phyloP scores from a whole-genome alignment of 2,888 invertebrate genomes.

The Andricus curvator region DNA sequence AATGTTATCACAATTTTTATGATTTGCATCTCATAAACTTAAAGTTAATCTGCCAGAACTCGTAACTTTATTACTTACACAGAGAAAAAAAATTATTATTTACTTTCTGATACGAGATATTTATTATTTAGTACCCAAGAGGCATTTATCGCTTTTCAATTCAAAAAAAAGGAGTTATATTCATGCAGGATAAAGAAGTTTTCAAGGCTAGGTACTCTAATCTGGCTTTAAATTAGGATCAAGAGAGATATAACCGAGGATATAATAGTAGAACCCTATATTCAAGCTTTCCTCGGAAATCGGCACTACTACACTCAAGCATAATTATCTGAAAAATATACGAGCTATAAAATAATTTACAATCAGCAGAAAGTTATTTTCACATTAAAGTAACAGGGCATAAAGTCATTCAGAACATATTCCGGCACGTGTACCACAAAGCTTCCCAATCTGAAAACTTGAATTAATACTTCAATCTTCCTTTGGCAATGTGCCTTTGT shows the following conservation, averaged over 20 bases:
- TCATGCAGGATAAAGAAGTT: background rate
- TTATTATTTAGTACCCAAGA: background rate
- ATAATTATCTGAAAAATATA: slow-evolving; percentile 23
- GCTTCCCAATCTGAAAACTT: background rate
- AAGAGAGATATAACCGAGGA: background rate
- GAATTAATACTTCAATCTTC: background rate
- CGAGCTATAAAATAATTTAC: slow-evolving; percentile 27
- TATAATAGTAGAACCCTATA: slow-evolving; percentile 2
- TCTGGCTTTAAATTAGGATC: slow-evolving; percentile 30
- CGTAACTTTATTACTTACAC: background rate
- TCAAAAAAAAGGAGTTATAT: background rate
- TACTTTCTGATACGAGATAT: background rate
- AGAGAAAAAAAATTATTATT: background rate
- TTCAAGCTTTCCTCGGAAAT: slow-evolving; percentile 24
- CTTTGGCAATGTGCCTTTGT: no score
- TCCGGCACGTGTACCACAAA: slow-evolving; percentile 21
- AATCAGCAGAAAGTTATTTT: slow-evolving; percentile 36
- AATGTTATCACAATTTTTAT: background rate
- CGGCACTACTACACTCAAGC: slow-evolving; percentile 16
- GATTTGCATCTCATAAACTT: background rate
- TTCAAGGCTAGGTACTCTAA: background rate
- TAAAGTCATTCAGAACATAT: slow-evolving; percentile 13
- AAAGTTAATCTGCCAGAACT: background rate
- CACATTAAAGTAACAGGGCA: slow-evolving; percentile 22
- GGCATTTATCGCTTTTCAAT: slow-evolving; percentile 24